Evolutionary conservation across 2,113 vertebrate species (phyloP).

Genomic region (Syngnathus scovelli): DNA sequence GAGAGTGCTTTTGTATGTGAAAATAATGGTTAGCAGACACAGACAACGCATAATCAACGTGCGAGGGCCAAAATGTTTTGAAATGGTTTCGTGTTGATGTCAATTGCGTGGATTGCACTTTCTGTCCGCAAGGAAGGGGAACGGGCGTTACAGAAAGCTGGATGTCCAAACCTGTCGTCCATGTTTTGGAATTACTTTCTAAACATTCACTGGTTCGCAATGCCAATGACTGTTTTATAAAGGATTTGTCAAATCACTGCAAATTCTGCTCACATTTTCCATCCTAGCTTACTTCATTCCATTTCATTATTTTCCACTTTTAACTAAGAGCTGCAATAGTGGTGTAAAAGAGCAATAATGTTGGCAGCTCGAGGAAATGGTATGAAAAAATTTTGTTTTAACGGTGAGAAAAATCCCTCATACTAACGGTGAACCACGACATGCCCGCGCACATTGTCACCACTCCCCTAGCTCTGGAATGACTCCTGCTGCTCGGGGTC

Average conservation of each 20-base stretch:
- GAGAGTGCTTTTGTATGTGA: not conserved
- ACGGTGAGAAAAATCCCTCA: slow-evolving; percentile 2
- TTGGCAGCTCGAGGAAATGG: not conserved
- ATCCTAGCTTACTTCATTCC: not conserved
- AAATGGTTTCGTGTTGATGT: not conserved
- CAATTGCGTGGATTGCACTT: not conserved
- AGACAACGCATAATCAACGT: no score
- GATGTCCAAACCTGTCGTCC: not conserved
- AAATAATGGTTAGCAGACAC: not conserved
- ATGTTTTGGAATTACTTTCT: not conserved
- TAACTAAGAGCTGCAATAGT: not conserved
- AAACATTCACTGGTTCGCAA: not conserved
- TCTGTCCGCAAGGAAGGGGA: not conserved
- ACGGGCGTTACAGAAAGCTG: not conserved
- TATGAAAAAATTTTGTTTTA: not conserved
- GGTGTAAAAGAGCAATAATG: not conserved
- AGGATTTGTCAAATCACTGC: not conserved
- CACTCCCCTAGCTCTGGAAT: not conserved
- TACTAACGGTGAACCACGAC: slow-evolving; percentile 25
- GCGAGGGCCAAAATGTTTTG: not conserved
- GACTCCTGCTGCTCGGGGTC: slow-evolving; percentile 42
- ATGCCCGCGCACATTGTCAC: not conserved
- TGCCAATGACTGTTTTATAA: not conserved
- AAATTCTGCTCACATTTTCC: not conserved
- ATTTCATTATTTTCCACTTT: not conserved